Conservation (phyloP, 2,113 vertebrate species). For the Lycocorax pyrrhopterus region DNA sequence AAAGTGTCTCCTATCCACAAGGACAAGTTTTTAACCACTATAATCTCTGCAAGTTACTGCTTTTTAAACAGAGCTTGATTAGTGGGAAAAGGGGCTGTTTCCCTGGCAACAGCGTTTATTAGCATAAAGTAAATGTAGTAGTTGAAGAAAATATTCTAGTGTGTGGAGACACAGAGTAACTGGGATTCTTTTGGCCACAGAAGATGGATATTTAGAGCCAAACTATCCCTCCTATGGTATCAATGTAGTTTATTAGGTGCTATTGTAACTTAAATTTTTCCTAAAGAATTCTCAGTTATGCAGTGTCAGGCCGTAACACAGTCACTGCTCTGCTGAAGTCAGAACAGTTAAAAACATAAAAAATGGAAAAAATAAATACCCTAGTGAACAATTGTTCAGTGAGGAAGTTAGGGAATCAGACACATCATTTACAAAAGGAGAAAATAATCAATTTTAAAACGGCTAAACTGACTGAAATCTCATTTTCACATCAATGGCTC, state of each 20-base stretch:
- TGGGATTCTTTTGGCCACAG: background rate
- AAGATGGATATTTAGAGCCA: background rate
- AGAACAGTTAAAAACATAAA: background rate
- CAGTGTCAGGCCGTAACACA: background rate
- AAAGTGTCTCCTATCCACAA: background rate
- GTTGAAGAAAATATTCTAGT: background rate
- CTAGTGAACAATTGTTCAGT: background rate
- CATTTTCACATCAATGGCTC: background rate
- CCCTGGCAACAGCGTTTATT: background rate
- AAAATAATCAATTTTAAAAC: background rate
- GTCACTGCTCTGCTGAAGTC: background rate
- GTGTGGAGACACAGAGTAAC: background rate
- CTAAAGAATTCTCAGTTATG: background rate
- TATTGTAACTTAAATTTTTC: background rate
- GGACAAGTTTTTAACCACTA: background rate
- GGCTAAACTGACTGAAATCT: background rate
- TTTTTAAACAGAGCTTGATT: background rate
- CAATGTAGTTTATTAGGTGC: background rate
- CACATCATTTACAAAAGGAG: background rate
- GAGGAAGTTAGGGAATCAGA: background rate
- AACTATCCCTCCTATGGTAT: background rate
- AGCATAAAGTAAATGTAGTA: background rate
- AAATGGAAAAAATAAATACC: fast-evolving
- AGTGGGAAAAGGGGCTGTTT: background rate
- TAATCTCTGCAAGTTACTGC: background rate